Percentiles rank a stretch among this genome's conserved stretches.
Conservation (phyloP, 1,140 invertebrate genomes). For the Sitodiplosis mosellana region DNA sequence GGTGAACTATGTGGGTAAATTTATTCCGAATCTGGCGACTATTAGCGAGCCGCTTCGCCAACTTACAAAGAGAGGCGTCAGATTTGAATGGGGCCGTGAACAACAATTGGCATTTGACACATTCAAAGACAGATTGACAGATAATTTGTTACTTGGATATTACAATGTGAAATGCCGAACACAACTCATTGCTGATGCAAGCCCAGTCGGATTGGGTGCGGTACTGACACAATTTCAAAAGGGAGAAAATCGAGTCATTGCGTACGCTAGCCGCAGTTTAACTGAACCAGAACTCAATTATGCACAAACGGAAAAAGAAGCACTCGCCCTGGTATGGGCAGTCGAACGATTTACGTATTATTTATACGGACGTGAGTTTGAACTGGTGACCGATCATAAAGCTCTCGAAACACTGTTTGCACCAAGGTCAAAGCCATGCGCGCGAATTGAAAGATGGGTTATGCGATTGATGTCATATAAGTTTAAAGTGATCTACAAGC, state of each 20-base stretch:
- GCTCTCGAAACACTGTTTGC: conserved; percentile 9
- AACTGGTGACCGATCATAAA: conserved; percentile 20
- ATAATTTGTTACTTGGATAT: conserved; percentile 8
- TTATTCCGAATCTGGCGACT: conserved; percentile 15
- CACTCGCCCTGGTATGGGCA: no score
- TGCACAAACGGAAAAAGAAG: conserved; percentile 23
- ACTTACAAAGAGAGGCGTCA: conserved; percentile 7
- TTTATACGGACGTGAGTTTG: no score
- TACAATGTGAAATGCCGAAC: no score
- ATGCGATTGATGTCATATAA: conserved; percentile 9
- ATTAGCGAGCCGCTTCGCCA: conserved; percentile 11
- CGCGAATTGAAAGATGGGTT: conserved; percentile 12
- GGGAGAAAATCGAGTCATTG: background rate
- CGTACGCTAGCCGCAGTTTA: conserved; percentile 12
- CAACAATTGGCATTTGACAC: conserved; percentile 6
- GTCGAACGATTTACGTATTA: no score
- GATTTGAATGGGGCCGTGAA: conserved; percentile 4
- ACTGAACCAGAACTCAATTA: conserved; percentile 20
- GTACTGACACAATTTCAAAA: conserved; percentile 1
- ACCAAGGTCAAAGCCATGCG: conserved; percentile 9
- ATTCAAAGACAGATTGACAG: conserved; percentile 7
- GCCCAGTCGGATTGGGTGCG: no score
- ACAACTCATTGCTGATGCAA: no score
- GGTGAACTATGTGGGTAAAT: no score
- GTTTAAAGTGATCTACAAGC: no score